These are phyloP conservation scores for Palaemon carinicauda DNA, from an alignment of 1,140 invertebrate genomes.

Conservation along the genomic window DNA sequence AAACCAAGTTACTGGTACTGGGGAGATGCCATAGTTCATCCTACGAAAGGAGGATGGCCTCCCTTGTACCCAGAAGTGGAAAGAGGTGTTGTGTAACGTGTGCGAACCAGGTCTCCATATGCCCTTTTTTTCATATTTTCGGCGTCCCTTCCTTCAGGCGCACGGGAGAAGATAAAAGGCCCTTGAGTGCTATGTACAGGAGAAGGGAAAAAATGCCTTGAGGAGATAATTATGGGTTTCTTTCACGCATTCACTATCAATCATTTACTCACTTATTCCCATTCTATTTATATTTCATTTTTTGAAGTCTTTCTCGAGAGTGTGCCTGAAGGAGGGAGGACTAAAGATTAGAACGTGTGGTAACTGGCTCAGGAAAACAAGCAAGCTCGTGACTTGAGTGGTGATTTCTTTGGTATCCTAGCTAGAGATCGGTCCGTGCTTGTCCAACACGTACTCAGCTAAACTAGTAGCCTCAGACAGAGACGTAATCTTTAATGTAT, in stretches of 20 bases:
- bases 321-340: slow-evolving; percentile 37
- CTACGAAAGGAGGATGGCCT: slow-evolving; percentile 38
- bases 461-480: background rate
- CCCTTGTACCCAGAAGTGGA: slow-evolving; percentile 45
- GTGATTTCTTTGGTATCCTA: slow-evolving; percentile 53
- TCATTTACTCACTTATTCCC: no score
- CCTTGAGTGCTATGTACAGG: slow-evolving; percentile 39
- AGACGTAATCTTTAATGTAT: background rate
- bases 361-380: background rate
- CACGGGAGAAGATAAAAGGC: background rate
- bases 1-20: slow-evolving; percentile 2
- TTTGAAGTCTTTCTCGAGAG: slow-evolving; percentile 2
- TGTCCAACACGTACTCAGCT: slow-evolving; percentile 30
- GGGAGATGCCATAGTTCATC: slow-evolving; percentile 36
- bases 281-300: background rate
- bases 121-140: no score
- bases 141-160: slow-evolving; percentile 21
- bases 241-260: no score
- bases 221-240: background rate
- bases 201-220: slow-evolving; percentile 25
- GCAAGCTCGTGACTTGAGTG: slow-evolving; percentile 51
- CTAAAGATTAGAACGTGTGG: background rate
- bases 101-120: slow-evolving; percentile 9
- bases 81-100: no score
- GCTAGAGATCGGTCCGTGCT: slow-evolving; percentile 56